Evolutionary conservation across 2,797 vertebrate species (phyloP).

Genomic region (Lepidocolaptes lacrymiger): DNA sequence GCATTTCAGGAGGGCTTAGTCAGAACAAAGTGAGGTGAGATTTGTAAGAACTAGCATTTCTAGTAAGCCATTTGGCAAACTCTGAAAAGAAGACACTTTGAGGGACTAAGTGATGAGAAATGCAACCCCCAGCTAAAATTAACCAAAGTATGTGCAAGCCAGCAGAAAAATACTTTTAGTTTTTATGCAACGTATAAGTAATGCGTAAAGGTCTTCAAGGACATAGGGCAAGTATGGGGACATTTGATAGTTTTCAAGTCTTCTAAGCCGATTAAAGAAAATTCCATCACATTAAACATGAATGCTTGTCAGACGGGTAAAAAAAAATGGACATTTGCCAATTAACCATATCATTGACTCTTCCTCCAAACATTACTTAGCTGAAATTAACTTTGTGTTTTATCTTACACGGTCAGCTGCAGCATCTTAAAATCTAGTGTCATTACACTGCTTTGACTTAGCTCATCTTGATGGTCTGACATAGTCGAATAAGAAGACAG

Average conservation of each 20-base stretch:
- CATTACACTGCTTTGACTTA: neutral
- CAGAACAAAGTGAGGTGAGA: slow-evolving; percentile 8
- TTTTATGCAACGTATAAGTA: neutral
- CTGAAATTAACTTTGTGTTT: neutral
- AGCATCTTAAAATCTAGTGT: neutral
- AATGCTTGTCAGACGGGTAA: neutral
- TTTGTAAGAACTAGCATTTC: slow-evolving; percentile 15
- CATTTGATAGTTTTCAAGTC: neutral
- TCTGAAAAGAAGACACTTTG: neutral
- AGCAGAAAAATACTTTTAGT: neutral
- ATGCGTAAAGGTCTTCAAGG: neutral
- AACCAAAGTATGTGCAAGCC: neutral
- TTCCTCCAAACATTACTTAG: neutral
- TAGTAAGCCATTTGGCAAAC: slow-evolving; percentile 14
- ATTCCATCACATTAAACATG: neutral
- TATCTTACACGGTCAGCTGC: neutral
- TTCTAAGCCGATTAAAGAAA: neutral
- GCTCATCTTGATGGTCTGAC: neutral
- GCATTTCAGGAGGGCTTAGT: slow-evolving; percentile 30
- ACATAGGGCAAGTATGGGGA: neutral
- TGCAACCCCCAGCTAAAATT: slow-evolving; percentile 1
- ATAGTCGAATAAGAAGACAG: neutral
- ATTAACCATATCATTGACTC: neutral
- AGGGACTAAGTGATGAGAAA: neutral
- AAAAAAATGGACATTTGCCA: neutral